Evolutionary conservation across 2,888 invertebrate genomes (phyloP).

Genomic region (Trichopria drosophilae): DNA sequence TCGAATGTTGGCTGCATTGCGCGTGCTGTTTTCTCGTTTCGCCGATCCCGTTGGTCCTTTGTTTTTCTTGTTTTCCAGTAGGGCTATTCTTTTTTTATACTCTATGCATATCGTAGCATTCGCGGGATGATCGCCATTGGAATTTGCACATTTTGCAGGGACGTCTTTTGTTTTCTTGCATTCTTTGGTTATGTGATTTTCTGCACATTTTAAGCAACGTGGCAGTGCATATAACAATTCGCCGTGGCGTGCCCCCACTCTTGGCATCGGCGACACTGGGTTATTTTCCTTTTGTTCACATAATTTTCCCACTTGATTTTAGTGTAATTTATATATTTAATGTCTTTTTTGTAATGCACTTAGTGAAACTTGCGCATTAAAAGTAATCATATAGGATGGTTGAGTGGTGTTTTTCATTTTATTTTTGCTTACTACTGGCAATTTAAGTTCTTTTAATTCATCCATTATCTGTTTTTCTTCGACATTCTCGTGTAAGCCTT

Average conservation of each 20-base stretch:
- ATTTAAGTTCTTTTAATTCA: slow-evolving; percentile 6
- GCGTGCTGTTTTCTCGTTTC: neutral
- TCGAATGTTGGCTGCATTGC: neutral
- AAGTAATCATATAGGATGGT: slow-evolving; percentile 25
- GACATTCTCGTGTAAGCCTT: slow-evolving; percentile 31
- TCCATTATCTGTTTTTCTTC: too few species aligned
- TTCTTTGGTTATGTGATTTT: slow-evolving; percentile 38
- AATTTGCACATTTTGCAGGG: slow-evolving; percentile 44
- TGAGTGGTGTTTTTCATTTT: slow-evolving; percentile 29
- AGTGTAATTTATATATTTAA: slow-evolving; percentile 17
- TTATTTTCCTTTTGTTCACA: slow-evolving; percentile 34
- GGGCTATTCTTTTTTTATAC: slow-evolving; percentile 30
- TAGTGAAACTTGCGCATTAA: slow-evolving; percentile 17
- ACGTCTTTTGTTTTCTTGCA: slow-evolving; percentile 36
- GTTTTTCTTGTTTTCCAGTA: slow-evolving; percentile 6
- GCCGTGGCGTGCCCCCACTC: slow-evolving; percentile 42
- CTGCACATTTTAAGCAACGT: slow-evolving; percentile 41
- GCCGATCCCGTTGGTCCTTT: slow-evolving; percentile 10
- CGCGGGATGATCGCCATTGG: slow-evolving; percentile 40
- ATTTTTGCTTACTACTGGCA: slow-evolving; percentile 9
- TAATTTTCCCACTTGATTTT: slow-evolving; percentile 37
- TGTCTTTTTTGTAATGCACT: slow-evolving; percentile 19
- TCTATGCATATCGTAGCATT: too few species aligned
- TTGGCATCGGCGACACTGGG: slow-evolving; percentile 45
- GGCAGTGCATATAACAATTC: slow-evolving; percentile 38